These are phyloP conservation scores for Platyrinchus mystaceus DNA, from an alignment of 2,797 vertebrate species.

Conservation along the genomic window DNA sequence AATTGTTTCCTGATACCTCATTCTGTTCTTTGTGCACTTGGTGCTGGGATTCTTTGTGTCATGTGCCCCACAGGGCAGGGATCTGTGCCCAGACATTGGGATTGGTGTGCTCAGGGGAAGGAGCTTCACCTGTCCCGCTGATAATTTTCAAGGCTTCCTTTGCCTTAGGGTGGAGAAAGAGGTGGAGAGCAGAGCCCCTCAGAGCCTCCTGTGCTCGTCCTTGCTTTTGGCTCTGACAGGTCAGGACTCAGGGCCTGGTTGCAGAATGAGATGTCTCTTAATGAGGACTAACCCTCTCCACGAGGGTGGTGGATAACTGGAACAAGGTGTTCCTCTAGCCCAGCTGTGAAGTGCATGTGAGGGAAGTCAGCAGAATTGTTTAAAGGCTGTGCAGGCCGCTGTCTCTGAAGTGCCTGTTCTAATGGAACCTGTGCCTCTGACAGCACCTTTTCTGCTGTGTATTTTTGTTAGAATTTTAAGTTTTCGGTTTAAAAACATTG, in stretches of 20 bases:
- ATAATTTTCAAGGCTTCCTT: background rate
- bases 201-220: background rate
- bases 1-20: background rate
- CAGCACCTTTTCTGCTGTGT: background rate
- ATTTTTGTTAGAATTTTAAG: background rate
- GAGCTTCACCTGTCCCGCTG: background rate
- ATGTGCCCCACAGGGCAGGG: fast-evolving
- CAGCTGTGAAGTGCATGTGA: background rate
- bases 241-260: background rate
- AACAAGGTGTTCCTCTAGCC: background rate
- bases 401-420: background rate
- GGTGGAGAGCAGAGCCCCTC: background rate
- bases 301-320: background rate
- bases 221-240: background rate
- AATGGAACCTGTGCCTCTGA: background rate
- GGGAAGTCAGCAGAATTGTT: background rate
- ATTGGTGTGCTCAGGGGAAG: background rate
- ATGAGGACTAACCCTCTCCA: background rate
- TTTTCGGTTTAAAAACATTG: background rate
- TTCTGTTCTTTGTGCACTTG: background rate
- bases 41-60: background rate
- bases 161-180: background rate
- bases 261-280: background rate
- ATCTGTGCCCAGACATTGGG: background rate
- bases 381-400: background rate